These are phyloP conservation scores for Jordanella pulchra DNA, from an alignment of 2,797 vertebrate species.

Conservation along the genomic window DNA sequence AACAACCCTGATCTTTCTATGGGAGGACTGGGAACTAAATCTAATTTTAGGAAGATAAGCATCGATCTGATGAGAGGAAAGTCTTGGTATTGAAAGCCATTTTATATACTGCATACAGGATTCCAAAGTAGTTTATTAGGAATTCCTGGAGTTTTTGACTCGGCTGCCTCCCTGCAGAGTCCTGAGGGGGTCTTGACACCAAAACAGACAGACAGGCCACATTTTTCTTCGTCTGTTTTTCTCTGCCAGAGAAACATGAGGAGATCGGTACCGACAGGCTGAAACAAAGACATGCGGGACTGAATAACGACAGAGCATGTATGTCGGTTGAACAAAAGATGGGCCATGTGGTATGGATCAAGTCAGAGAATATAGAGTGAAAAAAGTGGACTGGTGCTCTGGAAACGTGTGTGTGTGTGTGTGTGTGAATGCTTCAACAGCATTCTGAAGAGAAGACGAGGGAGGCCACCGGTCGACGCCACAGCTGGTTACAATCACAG, in stretches of 20 bases:
- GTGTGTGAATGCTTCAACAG: not conserved
- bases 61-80: not conserved
- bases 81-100: too few species aligned
- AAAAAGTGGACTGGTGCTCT: not conserved
- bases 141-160: conserved; percentile 8
- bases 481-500: conserved; percentile 82
- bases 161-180: not conserved
- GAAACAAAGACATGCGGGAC: conserved; percentile 19
- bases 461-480: conserved; percentile 58
- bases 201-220: not conserved
- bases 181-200: conserved; percentile 8
- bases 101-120: not conserved
- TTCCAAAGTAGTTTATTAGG: not conserved
- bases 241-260: conserved; percentile 1
- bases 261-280: not conserved
- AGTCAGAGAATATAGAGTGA: conserved; percentile 14
- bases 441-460: conserved; percentile 54
- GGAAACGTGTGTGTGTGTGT: conserved; percentile 18
- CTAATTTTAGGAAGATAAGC: not conserved
- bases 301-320: conserved; percentile 27
- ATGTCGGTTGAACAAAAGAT: conserved; percentile 25
- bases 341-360: conserved; percentile 8
- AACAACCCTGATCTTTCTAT: not conserved
- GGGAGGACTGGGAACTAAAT: not conserved
- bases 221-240: conserved; percentile 1